Base-by-base conservation (phyloP, 2,888 invertebrate species). In the Hypercompe scribonia region DNA sequence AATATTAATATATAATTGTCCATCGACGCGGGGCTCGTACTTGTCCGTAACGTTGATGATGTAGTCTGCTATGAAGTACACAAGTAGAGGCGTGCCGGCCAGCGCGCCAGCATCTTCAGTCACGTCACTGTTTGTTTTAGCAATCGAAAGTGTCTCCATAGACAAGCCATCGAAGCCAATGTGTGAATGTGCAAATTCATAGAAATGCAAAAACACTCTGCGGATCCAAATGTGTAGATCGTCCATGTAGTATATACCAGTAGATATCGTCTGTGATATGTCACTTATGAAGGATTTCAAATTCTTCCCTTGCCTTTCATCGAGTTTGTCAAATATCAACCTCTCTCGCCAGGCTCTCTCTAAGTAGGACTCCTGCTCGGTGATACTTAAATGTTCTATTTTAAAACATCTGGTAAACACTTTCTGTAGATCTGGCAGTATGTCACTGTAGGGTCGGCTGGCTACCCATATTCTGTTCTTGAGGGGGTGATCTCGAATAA, bases 381-480 rank as follows among this genome's bases (percentile, higher is more conserved):
- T 11, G 1, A 46, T n/a, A 28, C 70, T 42, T 0, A 83, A 75
- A 15, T 71, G 65, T 33, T 68, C 36, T 36, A 83, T 58, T 65
- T 72, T 61, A 50, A 75, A 77, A 13, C 70, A 68, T 24, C 18
- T 63, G 15, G 77, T 76, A 31, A 83, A 83, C 5, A 70, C 69
- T n/a, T 15, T 46, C 28, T 78, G 64, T 63, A 83, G 74, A 63
- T 39, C 67, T 0, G 67, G 21, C 74, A 70, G 67, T 5, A 80
- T 63, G 66, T 76, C 69, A 39, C 69, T 67, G 46, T 83, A 81
- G n/a, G 81, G 70, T 24, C 82, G 76, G 33, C 81, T 83, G 5
- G 84, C 75, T 0, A 83, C 61, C 80, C 80, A 80, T 46, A 80
- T 70, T 36, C 46, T 64, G 34, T 76, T 68, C 24, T 21, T 58